A percentile compares a stretch with the other conserved stretches of the same genome.
phyloP scores from a whole-genome alignment of 2,113 vertebrate genomes.

The Phaethornis superciliosus region DNA sequence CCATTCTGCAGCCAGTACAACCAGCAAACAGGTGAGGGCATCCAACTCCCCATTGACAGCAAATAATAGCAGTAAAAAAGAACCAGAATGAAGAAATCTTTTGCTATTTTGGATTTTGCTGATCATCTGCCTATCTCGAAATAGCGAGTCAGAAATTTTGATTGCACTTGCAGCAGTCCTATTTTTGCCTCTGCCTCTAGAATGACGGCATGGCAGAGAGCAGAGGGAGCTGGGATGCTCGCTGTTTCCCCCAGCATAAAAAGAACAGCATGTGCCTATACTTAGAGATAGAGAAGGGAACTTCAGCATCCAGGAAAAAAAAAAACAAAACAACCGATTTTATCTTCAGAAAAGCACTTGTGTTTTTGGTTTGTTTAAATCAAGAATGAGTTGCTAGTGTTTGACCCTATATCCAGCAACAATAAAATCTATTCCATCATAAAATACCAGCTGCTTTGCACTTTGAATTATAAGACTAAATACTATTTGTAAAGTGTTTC shows the following conservation, averaged over 20 bases:
- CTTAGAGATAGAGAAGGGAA: conserved; percentile 45
- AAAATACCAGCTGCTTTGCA: conserved; percentile 48
- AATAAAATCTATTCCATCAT: conserved; percentile 48
- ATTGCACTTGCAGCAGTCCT: not conserved
- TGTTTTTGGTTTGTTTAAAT: conserved; percentile 33
- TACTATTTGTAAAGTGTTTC: conserved; percentile 28
- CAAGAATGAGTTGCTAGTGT: conserved; percentile 12
- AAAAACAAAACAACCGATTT: not conserved
- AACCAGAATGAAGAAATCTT: not conserved
- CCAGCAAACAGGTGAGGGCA: not conserved
- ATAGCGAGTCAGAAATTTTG: not conserved
- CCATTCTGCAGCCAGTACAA: not conserved
- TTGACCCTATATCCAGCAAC: conserved; percentile 54
- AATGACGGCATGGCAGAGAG: not conserved
- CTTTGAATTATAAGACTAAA: conserved; percentile 10
- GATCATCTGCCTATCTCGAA: not conserved
- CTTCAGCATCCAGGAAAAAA: not conserved
- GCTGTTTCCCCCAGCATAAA: not conserved
- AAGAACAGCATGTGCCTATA: conserved; percentile 45
- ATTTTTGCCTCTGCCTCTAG: not conserved
- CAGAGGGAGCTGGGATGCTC: not conserved
- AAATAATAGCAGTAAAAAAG: not conserved
- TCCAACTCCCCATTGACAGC: not conserved
- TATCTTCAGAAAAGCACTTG: conserved; percentile 47
- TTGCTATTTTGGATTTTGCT: not conserved